Percentiles rank a stretch among this genome's conserved stretches.
Conservation (phyloP, 53 echinoderm and acorn worm genomes). For the Zoroaster sp. region DNA sequence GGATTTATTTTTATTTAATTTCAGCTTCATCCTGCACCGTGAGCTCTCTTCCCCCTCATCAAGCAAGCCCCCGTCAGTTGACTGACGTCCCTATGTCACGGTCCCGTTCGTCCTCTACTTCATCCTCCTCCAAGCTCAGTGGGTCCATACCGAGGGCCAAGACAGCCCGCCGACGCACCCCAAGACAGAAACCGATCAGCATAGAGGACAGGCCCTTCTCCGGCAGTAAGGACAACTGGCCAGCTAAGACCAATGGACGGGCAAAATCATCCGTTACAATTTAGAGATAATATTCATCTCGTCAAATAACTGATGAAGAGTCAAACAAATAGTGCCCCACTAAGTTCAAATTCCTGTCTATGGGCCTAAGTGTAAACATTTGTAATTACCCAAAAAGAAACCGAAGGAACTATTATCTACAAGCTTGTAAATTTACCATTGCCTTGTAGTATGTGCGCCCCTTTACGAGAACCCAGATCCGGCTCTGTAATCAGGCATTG, state of each 20-base stretch:
- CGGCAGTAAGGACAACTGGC: neutral
- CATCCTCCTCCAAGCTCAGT: neutral
- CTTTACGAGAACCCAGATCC: no score
- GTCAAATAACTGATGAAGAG: no score
- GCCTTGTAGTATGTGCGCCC: no score
- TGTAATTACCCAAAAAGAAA: neutral
- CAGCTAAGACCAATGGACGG: neutral
- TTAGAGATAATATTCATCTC: neutral
- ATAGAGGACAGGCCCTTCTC: slow-evolving; percentile 36
- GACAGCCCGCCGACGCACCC: neutral
- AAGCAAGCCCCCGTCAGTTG: neutral
- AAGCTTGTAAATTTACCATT: neutral
- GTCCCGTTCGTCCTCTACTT: neutral
- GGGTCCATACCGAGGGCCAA: neutral
- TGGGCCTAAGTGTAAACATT: neutral
- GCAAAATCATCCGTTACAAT: slow-evolving; percentile 21
- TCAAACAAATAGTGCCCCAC: no score
- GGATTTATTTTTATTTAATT: neutral
- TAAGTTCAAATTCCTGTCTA: neutral
- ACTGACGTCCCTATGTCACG: neutral
- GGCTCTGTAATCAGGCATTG: no score
- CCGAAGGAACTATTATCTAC: neutral
- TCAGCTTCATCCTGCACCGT: slow-evolving; percentile 11
- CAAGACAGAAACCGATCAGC: slow-evolving; percentile 20
- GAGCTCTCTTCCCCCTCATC: slow-evolving; percentile 12